phyloP scores from a whole-genome alignment of 2,888 invertebrate species.

The Maniola hyperantus region DNA sequence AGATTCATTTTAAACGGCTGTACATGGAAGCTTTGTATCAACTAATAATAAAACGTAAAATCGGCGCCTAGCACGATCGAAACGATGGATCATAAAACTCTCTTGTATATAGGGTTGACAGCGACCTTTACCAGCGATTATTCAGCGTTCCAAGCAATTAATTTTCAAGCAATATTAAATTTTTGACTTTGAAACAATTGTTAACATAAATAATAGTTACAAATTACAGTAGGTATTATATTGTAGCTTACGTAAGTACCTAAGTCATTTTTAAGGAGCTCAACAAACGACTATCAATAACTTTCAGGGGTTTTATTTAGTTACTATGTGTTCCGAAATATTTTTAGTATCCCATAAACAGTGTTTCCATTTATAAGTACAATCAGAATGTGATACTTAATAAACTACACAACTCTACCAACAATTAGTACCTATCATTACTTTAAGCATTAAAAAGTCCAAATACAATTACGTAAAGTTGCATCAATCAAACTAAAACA shows the following conservation, averaged over 20 bases:
- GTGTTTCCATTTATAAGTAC: too few relatives aligned
- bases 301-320: too few relatives aligned
- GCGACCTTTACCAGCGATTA: background rate
- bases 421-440: too few relatives aligned
- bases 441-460: too few relatives aligned
- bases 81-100: constrained; percentile 46
- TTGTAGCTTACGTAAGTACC: background rate
- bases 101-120: constrained; percentile 37
- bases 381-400: too few relatives aligned
- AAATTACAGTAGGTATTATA: background rate
- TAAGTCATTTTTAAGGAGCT: background rate
- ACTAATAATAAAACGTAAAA: constrained; percentile 35
- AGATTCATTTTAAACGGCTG: constrained; percentile 30
- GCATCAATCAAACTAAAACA: too few relatives aligned
- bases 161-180: background rate
- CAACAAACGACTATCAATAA: too few relatives aligned
- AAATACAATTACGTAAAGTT: too few relatives aligned
- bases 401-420: too few relatives aligned
- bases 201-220: background rate
- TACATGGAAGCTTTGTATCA: constrained; percentile 25
- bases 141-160: background rate
- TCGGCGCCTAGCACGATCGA: constrained; percentile 25
- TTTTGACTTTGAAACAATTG: background rate
- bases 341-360: too few relatives aligned
- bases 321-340: too few relatives aligned